Conservation (phyloP, 2,113 vertebrate genomes). For the Zootoca vivipara region DNA sequence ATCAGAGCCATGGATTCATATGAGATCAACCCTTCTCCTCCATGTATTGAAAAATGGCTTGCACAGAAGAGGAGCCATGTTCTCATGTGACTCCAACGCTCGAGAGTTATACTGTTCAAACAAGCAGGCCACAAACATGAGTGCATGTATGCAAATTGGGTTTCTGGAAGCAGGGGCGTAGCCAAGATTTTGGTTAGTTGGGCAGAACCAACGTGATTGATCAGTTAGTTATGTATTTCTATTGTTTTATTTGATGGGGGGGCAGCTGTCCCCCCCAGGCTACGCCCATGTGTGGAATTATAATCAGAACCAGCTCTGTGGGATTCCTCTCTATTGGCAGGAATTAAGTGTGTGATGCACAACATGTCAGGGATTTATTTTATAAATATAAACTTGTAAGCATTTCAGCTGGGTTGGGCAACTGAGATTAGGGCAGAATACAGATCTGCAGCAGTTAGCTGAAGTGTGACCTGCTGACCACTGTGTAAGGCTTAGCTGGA, state of each 20-base stretch:
- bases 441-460: not conserved
- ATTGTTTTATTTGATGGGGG: no score
- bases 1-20: not conserved
- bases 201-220: no score
- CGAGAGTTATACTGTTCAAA: not conserved
- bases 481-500: not conserved
- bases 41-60: not conserved
- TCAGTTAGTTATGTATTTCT: no score
- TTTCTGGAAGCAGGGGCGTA: no score
- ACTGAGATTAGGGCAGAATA: not conserved
- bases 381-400: not conserved
- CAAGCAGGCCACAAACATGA: not conserved
- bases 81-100: not conserved
- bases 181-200: no score
- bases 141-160: not conserved
- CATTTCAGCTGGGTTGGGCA: not conserved
- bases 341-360: not conserved
- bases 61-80: not conserved
- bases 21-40: no score
- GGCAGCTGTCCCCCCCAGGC: no score
- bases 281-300: not conserved
- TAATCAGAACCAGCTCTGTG: not conserved
- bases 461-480: no score
- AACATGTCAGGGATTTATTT: not conserved
- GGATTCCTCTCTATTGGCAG: not conserved